Conservation (phyloP, 2,113 vertebrate genomes). For the Microcebus murinus region DNA sequence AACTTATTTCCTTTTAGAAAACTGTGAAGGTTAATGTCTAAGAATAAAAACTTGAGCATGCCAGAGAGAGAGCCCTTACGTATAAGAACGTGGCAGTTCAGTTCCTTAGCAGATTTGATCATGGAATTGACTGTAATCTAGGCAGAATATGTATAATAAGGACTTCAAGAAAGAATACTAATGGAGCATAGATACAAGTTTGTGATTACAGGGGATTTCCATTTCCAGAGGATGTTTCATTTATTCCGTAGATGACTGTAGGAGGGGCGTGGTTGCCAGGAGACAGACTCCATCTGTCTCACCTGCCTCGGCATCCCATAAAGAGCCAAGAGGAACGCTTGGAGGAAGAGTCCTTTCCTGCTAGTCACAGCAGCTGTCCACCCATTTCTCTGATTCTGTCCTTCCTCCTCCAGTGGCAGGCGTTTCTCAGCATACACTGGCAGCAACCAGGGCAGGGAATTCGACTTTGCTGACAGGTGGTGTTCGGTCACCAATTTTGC, state of each 20-base stretch:
- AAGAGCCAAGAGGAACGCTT: not conserved
- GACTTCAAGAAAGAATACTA: not conserved
- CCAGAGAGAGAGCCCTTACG: not conserved
- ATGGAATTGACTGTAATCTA: not conserved
- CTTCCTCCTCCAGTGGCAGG: not conserved
- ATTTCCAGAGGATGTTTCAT: not conserved
- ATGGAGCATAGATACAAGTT: not conserved
- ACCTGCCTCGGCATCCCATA: not conserved
- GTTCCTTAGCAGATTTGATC: not conserved
- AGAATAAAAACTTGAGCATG: not conserved
- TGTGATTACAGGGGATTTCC: not conserved
- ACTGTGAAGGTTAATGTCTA: not conserved
- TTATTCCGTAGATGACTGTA: no score
- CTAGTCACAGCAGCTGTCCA: not conserved
- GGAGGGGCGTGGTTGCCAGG: not conserved
- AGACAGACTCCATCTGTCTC: not conserved
- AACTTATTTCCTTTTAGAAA: not conserved
- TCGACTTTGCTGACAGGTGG: fast-evolving
- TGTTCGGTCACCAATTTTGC: not conserved
- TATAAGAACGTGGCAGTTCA: not conserved
- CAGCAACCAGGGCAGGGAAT: not conserved
- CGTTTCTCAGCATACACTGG: not conserved
- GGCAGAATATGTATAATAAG: not conserved
- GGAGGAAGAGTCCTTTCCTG: not conserved
- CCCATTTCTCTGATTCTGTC: not conserved